Conservation (phyloP, 1,140 invertebrate species). For the Sycobia sp. region DNA sequence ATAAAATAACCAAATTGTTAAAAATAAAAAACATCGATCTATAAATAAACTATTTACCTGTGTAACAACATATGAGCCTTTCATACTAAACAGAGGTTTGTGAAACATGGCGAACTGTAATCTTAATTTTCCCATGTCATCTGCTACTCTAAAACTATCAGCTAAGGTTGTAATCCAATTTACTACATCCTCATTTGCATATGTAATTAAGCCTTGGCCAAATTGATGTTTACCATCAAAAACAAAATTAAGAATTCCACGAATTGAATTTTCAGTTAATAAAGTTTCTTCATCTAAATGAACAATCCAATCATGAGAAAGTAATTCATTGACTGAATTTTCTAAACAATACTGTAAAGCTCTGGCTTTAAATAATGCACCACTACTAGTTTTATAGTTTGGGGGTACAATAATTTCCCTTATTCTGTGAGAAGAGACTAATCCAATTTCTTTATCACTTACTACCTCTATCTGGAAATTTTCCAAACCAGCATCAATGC, state of each 20-base stretch:
- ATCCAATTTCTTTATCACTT: constrained; percentile 85
- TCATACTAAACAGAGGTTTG: constrained; percentile 96
- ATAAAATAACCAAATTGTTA: too few relatives aligned
- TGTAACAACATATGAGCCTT: constrained; percentile 93
- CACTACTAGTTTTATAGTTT: constrained; percentile 84
- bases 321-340: constrained; percentile 84
- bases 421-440: constrained; percentile 74
- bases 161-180: constrained; percentile 97
- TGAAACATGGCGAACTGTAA: constrained; percentile 93
- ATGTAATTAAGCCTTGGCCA: constrained; percentile 97
- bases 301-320: constrained; percentile 94
- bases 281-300: constrained; percentile 98
- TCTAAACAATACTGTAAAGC: constrained; percentile 96
- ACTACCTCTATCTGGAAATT: constrained; percentile 98
- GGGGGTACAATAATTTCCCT: constrained; percentile 87
- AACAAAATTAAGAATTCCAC: constrained; percentile 95
- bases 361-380: constrained; percentile 92
- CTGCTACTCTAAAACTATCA: constrained; percentile 94
- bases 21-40: too few relatives aligned
- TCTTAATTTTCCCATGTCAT: constrained; percentile 95
- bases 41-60: constrained; percentile 67
- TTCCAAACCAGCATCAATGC: constrained; percentile 87
- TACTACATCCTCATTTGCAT: constrained; percentile 94
- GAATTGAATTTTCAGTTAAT: constrained; percentile 87
- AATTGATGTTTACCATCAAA: constrained; percentile 93